These are phyloP conservation scores for Osedax frankpressi DNA, from an alignment of 2,888 invertebrate species.

Conservation along the genomic window DNA sequence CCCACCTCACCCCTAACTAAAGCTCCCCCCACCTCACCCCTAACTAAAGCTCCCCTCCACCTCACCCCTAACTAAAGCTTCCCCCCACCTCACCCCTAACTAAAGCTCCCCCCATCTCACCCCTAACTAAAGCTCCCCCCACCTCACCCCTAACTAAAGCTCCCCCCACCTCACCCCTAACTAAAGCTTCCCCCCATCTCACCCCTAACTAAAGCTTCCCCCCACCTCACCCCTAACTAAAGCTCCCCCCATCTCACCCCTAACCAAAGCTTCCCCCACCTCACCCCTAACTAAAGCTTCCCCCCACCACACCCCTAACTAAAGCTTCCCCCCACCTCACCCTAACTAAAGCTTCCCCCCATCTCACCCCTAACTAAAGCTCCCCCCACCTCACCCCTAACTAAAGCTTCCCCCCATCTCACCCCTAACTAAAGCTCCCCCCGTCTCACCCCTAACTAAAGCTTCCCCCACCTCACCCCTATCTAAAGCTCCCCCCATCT, in stretches of 20 bases:
- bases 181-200: slow-evolving; percentile 42
- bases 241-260: slow-evolving; percentile 26
- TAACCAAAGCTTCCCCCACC: background rate
- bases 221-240: slow-evolving; percentile 22
- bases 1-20: slow-evolving; percentile 22
- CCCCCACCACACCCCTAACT: background rate
- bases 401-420: slow-evolving; percentile 42
- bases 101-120: background rate
- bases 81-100: background rate
- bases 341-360: slow-evolving; percentile 42
- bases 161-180: background rate
- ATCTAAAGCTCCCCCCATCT: background rate
- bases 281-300: slow-evolving; percentile 40
- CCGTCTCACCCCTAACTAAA: slow-evolving; percentile 26
- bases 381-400: background rate
- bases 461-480: slow-evolving; percentile 37
- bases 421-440: background rate
- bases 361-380: background rate
- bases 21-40: slow-evolving; percentile 26
- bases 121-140: slow-evolving; percentile 30
- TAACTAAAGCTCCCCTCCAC: background rate
- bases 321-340: background rate
- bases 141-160: background rate
- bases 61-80: slow-evolving; percentile 39
- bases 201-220: background rate